phyloP scores from a whole-genome alignment of 2,888 invertebrate genomes.

The Troides oblongomaculatus region DNA sequence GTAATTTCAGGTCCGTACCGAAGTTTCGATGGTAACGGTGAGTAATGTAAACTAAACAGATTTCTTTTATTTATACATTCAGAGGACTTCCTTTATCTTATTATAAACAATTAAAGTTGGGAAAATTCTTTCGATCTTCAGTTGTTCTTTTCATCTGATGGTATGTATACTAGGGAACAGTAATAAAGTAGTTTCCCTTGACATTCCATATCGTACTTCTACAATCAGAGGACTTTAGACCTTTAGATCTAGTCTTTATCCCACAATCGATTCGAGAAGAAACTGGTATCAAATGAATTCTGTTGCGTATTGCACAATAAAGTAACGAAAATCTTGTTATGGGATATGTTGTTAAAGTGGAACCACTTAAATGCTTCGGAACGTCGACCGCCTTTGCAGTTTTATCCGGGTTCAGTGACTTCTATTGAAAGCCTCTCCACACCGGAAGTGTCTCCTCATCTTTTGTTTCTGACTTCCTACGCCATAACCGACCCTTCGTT shows the following conservation, averaged over 20 bases:
- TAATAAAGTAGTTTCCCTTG: no score
- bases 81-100: no score
- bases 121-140: no score
- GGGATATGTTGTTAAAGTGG: not conserved
- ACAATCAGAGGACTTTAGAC: no score
- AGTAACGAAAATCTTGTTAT: not conserved
- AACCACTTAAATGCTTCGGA: constrained; percentile 11
- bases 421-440: constrained; percentile 18
- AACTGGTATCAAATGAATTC: no score
- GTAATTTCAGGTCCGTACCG: constrained; percentile 20
- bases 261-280: no score
- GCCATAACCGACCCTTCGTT: constrained; percentile 8
- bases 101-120: no score
- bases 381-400: constrained; percentile 3
- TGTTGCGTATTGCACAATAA: not conserved
- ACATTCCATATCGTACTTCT: no score
- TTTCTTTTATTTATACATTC: not conserved
- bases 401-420: not conserved
- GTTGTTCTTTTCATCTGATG: no score
- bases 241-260: no score
- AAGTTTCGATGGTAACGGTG: constrained; percentile 24
- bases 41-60: not conserved
- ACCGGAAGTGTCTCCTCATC: constrained; percentile 22
- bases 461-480: constrained; percentile 18
- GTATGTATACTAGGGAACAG: no score